A percentile compares a stretch with the other conserved stretches of the same genome.
Conservation (phyloP, 2,797 vertebrate genomes). For the Thamnophis elegans region DNA sequence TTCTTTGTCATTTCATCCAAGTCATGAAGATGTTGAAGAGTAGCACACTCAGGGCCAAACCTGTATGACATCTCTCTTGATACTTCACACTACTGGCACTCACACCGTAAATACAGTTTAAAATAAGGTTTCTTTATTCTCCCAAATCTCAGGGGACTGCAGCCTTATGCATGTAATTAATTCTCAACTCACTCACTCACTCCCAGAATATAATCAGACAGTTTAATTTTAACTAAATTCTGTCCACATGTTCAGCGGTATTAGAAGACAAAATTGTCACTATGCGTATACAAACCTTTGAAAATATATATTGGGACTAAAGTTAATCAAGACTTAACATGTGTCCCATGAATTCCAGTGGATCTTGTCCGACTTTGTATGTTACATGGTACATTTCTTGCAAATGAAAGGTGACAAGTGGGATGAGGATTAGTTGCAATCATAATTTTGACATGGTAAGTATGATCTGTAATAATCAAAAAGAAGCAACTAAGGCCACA, state of each 20-base stretch:
- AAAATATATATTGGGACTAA: background rate
- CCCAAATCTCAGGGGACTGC: background rate
- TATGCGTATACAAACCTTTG: background rate
- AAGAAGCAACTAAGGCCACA: slow-evolving; percentile 4
- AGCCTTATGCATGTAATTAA: background rate
- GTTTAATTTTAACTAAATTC: background rate
- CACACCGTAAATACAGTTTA: background rate
- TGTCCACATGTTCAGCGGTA: background rate
- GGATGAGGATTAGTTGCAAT: background rate
- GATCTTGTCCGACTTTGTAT: background rate
- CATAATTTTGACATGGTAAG: background rate
- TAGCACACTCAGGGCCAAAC: background rate
- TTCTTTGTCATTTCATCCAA: background rate
- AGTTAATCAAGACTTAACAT: background rate
- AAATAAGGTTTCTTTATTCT: background rate
- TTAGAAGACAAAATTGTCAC: background rate
- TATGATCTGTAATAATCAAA: background rate
- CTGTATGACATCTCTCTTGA: background rate
- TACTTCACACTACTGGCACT: background rate
- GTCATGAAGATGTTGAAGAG: background rate
- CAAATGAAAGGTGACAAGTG: background rate
- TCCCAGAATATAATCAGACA: background rate
- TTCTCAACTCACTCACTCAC: background rate
- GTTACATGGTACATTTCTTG: background rate
- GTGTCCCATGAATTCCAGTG: background rate